A percentile compares a stretch with the other conserved stretches of the same genome.
Conservation (phyloP, 2,113 vertebrate genomes). For the Prionailurus bengalensis region DNA sequence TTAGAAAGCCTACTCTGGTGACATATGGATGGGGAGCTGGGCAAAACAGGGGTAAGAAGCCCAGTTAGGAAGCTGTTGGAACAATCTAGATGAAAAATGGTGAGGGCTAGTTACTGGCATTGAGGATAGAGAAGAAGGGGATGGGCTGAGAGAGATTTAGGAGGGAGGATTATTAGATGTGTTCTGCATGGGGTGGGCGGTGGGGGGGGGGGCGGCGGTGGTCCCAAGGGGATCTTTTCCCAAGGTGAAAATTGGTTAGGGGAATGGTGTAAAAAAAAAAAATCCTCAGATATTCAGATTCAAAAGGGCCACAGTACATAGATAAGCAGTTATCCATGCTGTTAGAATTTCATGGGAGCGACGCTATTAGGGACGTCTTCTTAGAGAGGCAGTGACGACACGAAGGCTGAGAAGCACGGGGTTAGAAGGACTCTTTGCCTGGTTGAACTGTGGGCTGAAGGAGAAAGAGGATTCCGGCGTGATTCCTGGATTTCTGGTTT, state of each 20-base stretch:
- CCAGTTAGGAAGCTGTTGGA: not conserved
- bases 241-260: not conserved
- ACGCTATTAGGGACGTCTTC: not conserved
- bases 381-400: not conserved
- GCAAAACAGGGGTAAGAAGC: not conserved
- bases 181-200: not conserved
- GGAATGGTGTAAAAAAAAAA: not conserved
- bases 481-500: not conserved
- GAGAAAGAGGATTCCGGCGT: not conserved
- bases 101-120: not conserved
- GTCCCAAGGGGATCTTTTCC: not conserved
- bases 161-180: not conserved
- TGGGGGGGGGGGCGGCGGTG: fast-evolving
- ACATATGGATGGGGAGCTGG: not conserved
- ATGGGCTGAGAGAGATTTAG: not conserved
- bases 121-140: not conserved
- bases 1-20: not conserved
- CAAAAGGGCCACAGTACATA: not conserved
- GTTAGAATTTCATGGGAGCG: not conserved
- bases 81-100: not conserved
- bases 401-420: not conserved
- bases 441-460: not conserved
- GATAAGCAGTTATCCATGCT: not conserved
- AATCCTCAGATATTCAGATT: not conserved
- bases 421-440: not conserved